Percentiles rank a stretch among this genome's conserved stretches.
phyloP scores from a whole-genome alignment of 1,140 invertebrate species.

The Stenopsyche tienmushanensis region DNA sequence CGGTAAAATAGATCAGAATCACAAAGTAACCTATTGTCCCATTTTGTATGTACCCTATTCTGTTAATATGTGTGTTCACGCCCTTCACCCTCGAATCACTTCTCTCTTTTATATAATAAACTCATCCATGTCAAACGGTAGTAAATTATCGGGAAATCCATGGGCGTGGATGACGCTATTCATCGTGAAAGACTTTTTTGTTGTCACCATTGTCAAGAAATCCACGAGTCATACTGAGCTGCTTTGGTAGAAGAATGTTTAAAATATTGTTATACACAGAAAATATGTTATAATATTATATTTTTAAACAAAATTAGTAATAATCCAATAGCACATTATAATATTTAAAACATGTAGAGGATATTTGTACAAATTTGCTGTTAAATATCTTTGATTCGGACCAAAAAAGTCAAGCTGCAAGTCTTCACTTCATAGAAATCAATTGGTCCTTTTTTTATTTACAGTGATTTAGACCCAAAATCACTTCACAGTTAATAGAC shows the following conservation, averaged over 20 bases:
- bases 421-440: not conserved
- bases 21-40: no score
- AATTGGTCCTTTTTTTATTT: slow-evolving; percentile 17
- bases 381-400: slow-evolving; percentile 30
- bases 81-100: slow-evolving; percentile 25
- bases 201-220: no score
- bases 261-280: no score
- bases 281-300: no score
- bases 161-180: not conserved
- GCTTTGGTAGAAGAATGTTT: no score
- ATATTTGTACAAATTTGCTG: no score
- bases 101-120: slow-evolving; percentile 15
- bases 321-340: no score
- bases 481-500: slow-evolving; percentile 17
- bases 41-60: not conserved
- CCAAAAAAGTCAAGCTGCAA: not conserved
- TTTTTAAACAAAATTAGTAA: no score
- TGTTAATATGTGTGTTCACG: slow-evolving; percentile 21
- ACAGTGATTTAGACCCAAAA: slow-evolving; percentile 27
- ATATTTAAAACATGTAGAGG: no score
- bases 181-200: no score
- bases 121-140: slow-evolving; percentile 21
- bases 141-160: slow-evolving; percentile 18
- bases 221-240: no score
- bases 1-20: no score